Conservation (phyloP, 2,888 invertebrate genomes). For the Lasius fuliginosus region DNA sequence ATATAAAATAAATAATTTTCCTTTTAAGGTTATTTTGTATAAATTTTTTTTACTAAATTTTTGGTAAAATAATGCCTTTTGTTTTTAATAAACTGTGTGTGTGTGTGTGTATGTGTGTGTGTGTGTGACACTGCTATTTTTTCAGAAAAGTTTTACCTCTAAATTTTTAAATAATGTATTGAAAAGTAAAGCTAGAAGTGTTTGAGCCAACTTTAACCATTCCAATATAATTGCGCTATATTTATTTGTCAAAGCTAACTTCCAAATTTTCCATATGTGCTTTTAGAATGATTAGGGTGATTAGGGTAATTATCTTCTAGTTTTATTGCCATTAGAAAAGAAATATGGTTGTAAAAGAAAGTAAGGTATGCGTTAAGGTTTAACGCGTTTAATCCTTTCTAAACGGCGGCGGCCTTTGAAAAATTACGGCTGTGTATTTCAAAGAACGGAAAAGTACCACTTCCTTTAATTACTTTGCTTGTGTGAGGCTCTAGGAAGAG, state of each 20-base stretch:
- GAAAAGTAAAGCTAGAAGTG: background rate
- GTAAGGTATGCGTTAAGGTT: conserved; percentile 14
- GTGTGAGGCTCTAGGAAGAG: conserved; percentile 43
- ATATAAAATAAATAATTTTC: background rate
- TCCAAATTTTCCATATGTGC: background rate
- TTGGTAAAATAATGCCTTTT: background rate
- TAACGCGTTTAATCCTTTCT: conserved; percentile 57
- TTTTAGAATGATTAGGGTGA: conserved; percentile 6
- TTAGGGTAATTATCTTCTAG: background rate
- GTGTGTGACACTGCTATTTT: too few relatives aligned
- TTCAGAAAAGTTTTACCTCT: background rate
- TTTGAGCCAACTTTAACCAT: background rate
- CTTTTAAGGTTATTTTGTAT: background rate
- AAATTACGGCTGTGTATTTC: conserved; percentile 45
- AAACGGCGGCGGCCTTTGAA: conserved; percentile 47
- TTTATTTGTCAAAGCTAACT: background rate
- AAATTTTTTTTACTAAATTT: background rate
- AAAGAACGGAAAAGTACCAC: conserved; percentile 55
- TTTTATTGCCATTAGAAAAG: conserved; percentile 38
- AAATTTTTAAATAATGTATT: conserved; percentile 1
- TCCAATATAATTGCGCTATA: background rate
- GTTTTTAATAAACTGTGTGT: too few relatives aligned
- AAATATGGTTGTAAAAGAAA: conserved; percentile 36
- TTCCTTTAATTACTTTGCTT: conserved; percentile 56
- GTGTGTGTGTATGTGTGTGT: too few relatives aligned